A percentile compares a stretch with the other conserved stretches of the same genome.
phyloP scores from a whole-genome alignment of 2,888 invertebrate species.

The Drosophila siamana region DNA sequence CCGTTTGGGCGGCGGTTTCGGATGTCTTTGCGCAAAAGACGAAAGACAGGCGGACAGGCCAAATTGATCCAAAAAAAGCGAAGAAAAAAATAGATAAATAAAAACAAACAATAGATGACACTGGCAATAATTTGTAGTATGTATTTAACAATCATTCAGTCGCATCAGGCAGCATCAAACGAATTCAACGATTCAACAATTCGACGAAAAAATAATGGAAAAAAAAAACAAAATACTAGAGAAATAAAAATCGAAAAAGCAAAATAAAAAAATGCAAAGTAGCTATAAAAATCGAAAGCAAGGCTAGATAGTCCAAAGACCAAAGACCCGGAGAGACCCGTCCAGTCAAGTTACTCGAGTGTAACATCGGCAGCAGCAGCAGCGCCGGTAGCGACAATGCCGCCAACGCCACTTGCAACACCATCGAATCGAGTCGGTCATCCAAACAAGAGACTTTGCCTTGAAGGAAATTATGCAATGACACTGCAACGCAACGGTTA shows the following conservation, averaged over 20 bases:
- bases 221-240: conserved; percentile 47
- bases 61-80: conserved; percentile 53
- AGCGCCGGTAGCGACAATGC: conserved; percentile 38
- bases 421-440: conserved; percentile 1
- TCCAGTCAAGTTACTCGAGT: conserved; percentile 62
- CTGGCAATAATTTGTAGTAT: conserved; percentile 61
- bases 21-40: conserved; percentile 75
- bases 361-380: conserved; percentile 54
- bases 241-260: conserved; percentile 16
- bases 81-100: conserved; percentile 18
- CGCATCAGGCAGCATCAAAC: conserved; percentile 27
- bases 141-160: conserved; percentile 67
- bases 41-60: conserved; percentile 10
- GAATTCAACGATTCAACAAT: conserved; percentile 16
- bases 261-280: conserved; percentile 63
- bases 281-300: conserved; percentile 63
- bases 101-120: conserved; percentile 68
- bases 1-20: conserved; percentile 81
- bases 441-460: conserved; percentile 25
- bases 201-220: neutral
- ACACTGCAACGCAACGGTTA: conserved; percentile 23
- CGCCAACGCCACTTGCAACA: conserved; percentile 41
- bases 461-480: conserved; percentile 64
- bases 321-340: conserved; percentile 20
- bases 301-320: conserved; percentile 38